phyloP scores from a whole-genome alignment of 2,888 invertebrate genomes.

The Aleiodes leptofemur region DNA sequence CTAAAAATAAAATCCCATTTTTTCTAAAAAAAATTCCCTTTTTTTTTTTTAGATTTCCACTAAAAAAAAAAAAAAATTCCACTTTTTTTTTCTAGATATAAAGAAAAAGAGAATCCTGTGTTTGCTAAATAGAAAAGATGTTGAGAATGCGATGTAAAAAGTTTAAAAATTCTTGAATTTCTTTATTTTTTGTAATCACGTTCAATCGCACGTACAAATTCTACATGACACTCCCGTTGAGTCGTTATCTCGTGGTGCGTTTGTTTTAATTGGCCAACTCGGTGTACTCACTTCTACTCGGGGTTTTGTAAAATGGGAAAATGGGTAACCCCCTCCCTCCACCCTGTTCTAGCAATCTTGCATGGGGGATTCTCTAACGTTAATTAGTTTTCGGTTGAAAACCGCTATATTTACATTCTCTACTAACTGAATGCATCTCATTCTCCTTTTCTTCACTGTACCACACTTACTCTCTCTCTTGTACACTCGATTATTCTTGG shows the following conservation, averaged over 20 bases:
- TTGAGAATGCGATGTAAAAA: neutral
- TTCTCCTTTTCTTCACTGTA: neutral
- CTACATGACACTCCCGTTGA: neutral
- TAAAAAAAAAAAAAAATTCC: no score
- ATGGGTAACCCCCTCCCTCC: neutral
- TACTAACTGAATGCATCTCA: neutral
- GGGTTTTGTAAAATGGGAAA: constrained; percentile 1
- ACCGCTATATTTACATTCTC: constrained; percentile 13
- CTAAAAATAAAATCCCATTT: no score
- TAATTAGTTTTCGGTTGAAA: constrained; percentile 32
- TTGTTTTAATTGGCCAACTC: constrained; percentile 27
- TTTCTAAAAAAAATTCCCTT: no score
- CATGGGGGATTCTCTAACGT: constrained; percentile 27
- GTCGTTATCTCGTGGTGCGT: constrained; percentile 31
- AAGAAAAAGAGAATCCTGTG: no score
- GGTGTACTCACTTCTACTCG: no score
- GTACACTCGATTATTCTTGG: constrained; percentile 27
- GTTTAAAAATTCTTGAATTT: neutral
- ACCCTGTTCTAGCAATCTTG: constrained; percentile 21
- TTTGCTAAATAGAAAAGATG: no score
- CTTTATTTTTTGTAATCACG: constrained; percentile 4
- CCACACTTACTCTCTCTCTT: constrained; percentile 16
- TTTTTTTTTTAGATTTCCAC: no score
- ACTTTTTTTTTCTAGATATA: no score
- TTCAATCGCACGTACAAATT: constrained; percentile 26